Evolutionary conservation across 37 sponge, comb jelly and placozoan species (phyloP).

Genomic region (Halichondria panicea): DNA sequence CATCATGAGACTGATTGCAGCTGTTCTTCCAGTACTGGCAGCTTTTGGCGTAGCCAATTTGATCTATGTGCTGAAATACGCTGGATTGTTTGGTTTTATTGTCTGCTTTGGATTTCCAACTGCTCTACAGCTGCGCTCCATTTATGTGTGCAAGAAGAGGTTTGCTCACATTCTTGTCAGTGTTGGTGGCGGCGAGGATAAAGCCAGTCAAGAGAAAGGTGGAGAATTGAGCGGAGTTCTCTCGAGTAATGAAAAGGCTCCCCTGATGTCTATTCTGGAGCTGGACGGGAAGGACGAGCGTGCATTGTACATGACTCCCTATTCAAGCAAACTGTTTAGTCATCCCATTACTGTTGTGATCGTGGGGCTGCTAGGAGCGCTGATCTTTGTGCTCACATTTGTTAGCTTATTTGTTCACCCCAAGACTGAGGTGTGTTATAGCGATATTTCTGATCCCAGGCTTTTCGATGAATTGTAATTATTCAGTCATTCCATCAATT

Average conservation of each 20-base stretch:
- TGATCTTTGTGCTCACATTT: slow-evolving; percentile 43
- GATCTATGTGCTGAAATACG: slow-evolving; percentile 74
- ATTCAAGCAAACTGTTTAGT: slow-evolving; percentile 49
- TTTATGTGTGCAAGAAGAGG: slow-evolving; percentile 28
- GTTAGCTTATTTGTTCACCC: slow-evolving; percentile 30
- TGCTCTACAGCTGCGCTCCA: slow-evolving; percentile 36
- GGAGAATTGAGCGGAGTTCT: background rate
- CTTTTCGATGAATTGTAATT: too few relatives aligned
- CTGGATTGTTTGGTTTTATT: slow-evolving; percentile 71
- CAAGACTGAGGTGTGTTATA: too few relatives aligned
- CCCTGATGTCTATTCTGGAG: background rate
- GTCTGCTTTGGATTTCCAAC: slow-evolving; percentile 66
- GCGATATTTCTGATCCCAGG: too few relatives aligned
- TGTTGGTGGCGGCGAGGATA: slow-evolving; percentile 2
- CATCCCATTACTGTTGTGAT: slow-evolving; percentile 51
- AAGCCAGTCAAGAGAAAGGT: background rate
- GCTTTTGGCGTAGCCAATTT: slow-evolving; percentile 84
- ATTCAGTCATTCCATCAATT: too few relatives aligned
- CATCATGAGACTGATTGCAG: slow-evolving; percentile 39
- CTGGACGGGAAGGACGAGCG: background rate
- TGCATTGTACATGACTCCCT: slow-evolving; percentile 56
- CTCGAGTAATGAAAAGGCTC: background rate
- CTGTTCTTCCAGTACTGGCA: slow-evolving; percentile 68
- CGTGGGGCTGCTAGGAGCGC: slow-evolving; percentile 2
- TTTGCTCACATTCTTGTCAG: slow-evolving; percentile 11